Percentiles rank a stretch among this genome's conserved stretches.
Conservation (phyloP, 2,888 invertebrate species). For the Lithosia quadra region DNA sequence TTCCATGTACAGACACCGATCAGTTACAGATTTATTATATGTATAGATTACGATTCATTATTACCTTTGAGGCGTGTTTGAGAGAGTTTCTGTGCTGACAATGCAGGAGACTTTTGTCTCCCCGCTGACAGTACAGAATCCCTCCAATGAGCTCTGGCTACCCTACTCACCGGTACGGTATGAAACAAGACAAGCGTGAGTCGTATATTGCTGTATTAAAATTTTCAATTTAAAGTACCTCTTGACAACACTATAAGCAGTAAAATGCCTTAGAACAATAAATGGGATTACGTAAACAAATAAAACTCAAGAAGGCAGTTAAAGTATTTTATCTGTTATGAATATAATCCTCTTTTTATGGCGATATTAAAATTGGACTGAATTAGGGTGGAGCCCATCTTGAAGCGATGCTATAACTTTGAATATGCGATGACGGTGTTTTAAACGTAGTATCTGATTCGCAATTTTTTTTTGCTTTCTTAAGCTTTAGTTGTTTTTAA, state of each 20-base stretch:
- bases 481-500: no score
- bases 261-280: constrained; percentile 76
- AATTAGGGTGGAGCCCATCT: constrained; percentile 31
- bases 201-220: neutral
- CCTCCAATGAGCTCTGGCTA: no score
- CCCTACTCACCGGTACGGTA: no score
- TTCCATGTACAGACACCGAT: no score
- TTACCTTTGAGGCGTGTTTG: no score
- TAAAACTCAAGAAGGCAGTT: constrained; percentile 77
- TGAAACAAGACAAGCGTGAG: neutral
- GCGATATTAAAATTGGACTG: constrained; percentile 75
- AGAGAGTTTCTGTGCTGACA: no score
- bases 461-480: no score
- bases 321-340: constrained; percentile 85
- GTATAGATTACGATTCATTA: no score
- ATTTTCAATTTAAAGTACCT: constrained; percentile 31
- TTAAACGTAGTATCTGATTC: no score
- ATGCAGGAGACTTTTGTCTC: no score
- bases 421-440: neutral
- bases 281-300: constrained; percentile 81
- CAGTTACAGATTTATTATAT: no score
- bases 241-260: constrained; percentile 58
- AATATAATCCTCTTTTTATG: constrained; percentile 82
- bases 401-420: constrained; percentile 7
- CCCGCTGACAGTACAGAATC: no score